Base-by-base conservation (phyloP, 1,140 invertebrate genomes). In the Drosophila azteca region DNA sequence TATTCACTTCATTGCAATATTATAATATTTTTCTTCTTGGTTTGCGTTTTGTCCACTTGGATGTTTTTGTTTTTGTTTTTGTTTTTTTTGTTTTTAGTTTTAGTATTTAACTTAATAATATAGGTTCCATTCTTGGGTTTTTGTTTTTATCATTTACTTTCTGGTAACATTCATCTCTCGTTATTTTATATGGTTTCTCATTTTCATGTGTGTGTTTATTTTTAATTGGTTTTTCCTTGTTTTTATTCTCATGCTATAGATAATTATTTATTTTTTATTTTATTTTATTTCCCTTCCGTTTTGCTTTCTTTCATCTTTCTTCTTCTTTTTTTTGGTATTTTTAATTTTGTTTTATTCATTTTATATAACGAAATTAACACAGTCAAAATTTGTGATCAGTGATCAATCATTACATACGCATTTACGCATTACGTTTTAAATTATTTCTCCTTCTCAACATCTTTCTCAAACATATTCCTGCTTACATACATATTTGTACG, bases 301-400 rank as follows among this genome's bases (percentile, higher is more conserved):
- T 73, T 60, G 44, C 57, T 59, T 53, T 70, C 60, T 44, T 75
- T 31, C 54, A 46, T 26, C 5, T 26, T 26, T 24, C 17, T 20
- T 20, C 17, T 67, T 70, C 41, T 44, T 52, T 70, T 73, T 70
- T 74, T 67, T 61, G 26, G 65, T 61, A 51, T 67, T 72, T 68
- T 71, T 26, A 54, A 46, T 59, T 70, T 87, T 51, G 39, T 73
- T 83, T 76, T 65, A 39, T 72, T 79, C 62, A 77, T 78, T 88
- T 76, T 88, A 84, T 88, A 77, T 88, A 88, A 88, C 83, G 85
- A 90, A 90, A 90, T 90, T 90, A 90, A 90, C 81, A 90, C 87
- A 90, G 87, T 90, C 85, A 90, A 90, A 90, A 90, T 90, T 90
- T 87, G 82, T 90, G 87, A 90, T 90, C 87, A 90, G 77, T 90